These are phyloP conservation scores for Trematocara nigrifrons DNA, from an alignment of 2,113 vertebrate genomes.

Conservation along the genomic window DNA sequence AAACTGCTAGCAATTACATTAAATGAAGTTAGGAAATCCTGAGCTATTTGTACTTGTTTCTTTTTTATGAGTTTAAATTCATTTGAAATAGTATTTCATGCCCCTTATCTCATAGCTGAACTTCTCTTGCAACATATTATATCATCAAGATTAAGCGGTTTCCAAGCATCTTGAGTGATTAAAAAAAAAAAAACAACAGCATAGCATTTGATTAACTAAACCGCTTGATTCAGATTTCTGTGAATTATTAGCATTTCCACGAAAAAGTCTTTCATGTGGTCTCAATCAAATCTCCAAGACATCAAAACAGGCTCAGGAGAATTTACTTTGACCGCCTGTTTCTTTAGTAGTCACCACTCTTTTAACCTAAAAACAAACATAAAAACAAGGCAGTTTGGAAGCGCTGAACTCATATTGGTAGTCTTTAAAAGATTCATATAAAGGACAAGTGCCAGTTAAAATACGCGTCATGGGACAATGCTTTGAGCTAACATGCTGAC, in stretches of 20 bases:
- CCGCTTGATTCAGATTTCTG: background rate
- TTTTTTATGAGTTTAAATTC: background rate
- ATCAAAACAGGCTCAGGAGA: background rate
- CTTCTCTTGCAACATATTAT: background rate
- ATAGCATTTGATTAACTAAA: background rate
- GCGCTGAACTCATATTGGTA: background rate
- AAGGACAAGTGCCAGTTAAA: background rate
- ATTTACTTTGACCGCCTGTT: background rate
- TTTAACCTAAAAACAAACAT: background rate
- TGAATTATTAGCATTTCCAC: background rate
- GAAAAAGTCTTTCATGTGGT: background rate
- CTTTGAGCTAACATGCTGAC: background rate
- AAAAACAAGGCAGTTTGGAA: background rate
- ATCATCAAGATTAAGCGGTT: background rate
- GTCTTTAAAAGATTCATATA: background rate
- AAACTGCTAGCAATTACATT: background rate
- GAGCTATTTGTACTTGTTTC: background rate
- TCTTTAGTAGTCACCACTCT: background rate
- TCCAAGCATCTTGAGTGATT: background rate
- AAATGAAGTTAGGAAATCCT: background rate
- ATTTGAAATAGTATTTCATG: background rate
- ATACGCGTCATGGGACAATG: rapidly evolving
- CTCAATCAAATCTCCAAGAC: background rate
- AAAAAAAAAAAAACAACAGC: rapidly evolving
- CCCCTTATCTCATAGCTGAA: background rate